A percentile compares a stretch with the other conserved stretches of the same genome.
Evolutionary conservation across 1,140 invertebrate genomes (phyloP).

Genomic region (Drosophila suzukii): DNA sequence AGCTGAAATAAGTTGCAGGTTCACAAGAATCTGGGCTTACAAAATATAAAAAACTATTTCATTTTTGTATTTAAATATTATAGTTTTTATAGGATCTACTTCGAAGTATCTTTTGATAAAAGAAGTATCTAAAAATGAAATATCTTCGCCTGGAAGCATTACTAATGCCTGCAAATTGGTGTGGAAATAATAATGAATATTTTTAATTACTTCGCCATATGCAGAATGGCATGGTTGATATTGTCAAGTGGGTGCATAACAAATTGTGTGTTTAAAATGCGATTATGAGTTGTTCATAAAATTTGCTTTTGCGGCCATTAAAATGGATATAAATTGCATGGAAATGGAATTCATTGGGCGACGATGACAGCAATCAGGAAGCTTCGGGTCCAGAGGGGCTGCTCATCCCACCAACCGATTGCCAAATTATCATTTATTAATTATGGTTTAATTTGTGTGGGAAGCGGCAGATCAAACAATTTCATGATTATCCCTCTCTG

Average conservation of each 20-base stretch:
- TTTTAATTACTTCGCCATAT: slow-evolving; percentile 11
- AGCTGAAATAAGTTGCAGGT: too few species aligned
- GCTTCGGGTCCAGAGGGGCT: neutral
- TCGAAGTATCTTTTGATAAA: too few species aligned
- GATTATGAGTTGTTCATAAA: slow-evolving; percentile 73
- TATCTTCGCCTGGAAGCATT: neutral
- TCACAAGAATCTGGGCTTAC: too few species aligned
- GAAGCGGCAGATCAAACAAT: slow-evolving; percentile 63
- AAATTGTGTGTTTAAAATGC: slow-evolving; percentile 73
- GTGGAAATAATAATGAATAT: slow-evolving; percentile 10
- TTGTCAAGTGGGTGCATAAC: slow-evolving; percentile 30
- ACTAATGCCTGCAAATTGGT: neutral
- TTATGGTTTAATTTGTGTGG: slow-evolving; percentile 81
- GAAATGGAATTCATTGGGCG: slow-evolving; percentile 45
- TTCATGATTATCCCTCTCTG: neutral
- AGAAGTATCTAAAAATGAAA: neutral
- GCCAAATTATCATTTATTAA: slow-evolving; percentile 77
- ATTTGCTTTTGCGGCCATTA: slow-evolving; percentile 72
- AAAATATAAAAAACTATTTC: too few species aligned
- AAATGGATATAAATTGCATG: slow-evolving; percentile 70
- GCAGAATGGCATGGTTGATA: neutral
- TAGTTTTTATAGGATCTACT: too few species aligned
- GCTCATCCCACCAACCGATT: neutral
- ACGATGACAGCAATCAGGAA: slow-evolving; percentile 9
- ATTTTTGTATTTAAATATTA: too few species aligned